phyloP scores from a whole-genome alignment of 2,797 vertebrate species.

The Chloroceryle amazona region DNA sequence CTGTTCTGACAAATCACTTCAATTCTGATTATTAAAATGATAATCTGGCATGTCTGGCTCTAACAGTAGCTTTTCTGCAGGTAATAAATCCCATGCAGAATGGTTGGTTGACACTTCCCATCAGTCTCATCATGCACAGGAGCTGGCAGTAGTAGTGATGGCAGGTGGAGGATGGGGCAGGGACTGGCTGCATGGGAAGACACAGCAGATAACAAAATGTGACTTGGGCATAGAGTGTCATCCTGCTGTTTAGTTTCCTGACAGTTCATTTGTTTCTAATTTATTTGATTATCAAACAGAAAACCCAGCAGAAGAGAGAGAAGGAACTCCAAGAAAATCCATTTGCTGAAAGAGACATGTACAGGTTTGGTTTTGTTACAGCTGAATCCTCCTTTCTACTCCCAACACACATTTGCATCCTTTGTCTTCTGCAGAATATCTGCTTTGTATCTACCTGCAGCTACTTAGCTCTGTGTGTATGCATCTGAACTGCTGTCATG shows the following conservation, averaged over 20 bases:
- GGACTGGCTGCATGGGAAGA: neutral
- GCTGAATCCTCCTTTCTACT: neutral
- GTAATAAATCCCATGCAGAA: neutral
- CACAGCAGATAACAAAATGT: neutral
- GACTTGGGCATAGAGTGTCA: neutral
- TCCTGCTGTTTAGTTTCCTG: neutral
- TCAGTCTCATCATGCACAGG: neutral
- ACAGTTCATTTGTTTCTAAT: constrained; percentile 8
- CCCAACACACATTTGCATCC: neutral
- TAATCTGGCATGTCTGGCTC: neutral
- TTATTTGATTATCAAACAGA: constrained; percentile 11
- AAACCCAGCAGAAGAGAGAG: neutral
- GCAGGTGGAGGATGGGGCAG: neutral
- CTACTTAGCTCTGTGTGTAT: neutral
- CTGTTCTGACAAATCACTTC: neutral
- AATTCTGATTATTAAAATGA: constrained; percentile 33
- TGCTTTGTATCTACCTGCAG: neutral
- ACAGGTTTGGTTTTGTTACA: neutral
- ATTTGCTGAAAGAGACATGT: neutral
- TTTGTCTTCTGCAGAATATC: neutral
- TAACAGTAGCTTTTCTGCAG: neutral
- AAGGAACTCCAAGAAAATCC: neutral
- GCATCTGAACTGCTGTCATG: constrained; percentile 37
- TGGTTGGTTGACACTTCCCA: neutral
- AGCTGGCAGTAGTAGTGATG: accelerated